Evolutionary conservation across 2,113 vertebrate species (phyloP), one percentile per base, ranked within the genome.

Genomic region (Ifrita kowaldi): DNA sequence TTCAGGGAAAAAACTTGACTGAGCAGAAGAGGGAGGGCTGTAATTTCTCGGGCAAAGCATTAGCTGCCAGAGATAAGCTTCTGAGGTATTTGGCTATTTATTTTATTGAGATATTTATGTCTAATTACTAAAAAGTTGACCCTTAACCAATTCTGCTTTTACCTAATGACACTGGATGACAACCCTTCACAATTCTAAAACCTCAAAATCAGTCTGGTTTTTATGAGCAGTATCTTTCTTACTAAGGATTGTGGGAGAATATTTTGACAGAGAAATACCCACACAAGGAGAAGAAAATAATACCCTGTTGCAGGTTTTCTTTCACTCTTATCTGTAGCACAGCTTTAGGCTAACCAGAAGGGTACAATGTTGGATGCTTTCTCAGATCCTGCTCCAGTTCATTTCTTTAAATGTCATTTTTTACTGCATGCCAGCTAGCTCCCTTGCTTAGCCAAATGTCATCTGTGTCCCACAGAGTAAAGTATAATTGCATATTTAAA

Each of bases 1-100:
- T 96, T 47, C 18, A 3, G 95, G 96, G 92, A 91, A 88, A 90
- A 94, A 97, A 97, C 80, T 70, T 92, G 89, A 95, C 90, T 90
- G 91, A 95, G 94, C 90, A 91, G 82, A 96, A 95, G 41, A 71
- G 20, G 69, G 56, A 74, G 2, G 56, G 75, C 78, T 96, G 56
- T 93, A 56, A 71, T 96, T 94, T 96, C 94, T 97, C 60, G 90
- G 69, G 63, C 30, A 82, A 93, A 76, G 73, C 86, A 70, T 84
- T 39, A 94, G 73, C 76, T 92, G 92, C 94, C 83, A 90, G 89
- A 95, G 86, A 91, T 93, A 88, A 94, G 52, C 46, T 82, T 11
- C 59, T 42, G 73, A 92, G 89, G 67, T 77, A 76, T 56, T 91
- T 95, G 84, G 30, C 44, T 63, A 9, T 55, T 80, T 75, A 37